These are phyloP conservation scores for Zaprionus nigranus DNA, from an alignment of 1,140 invertebrate species.

Conservation along the genomic window DNA sequence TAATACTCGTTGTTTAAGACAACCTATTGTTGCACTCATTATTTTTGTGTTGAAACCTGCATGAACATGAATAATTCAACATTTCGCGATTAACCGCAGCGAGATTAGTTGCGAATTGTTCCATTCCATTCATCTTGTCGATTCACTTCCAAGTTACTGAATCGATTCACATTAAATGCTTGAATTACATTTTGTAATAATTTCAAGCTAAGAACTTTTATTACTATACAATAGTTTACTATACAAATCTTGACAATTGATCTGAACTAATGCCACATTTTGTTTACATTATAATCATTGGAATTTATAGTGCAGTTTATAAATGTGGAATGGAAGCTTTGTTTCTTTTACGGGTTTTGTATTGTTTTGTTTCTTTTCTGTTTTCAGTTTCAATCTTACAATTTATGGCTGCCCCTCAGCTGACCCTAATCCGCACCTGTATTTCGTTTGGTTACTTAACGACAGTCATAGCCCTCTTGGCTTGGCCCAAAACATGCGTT, in stretches of 20 bases:
- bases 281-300: constrained; percentile 32
- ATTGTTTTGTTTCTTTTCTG: background rate
- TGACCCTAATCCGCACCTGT: constrained; percentile 81
- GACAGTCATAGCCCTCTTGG: background rate
- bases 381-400: constrained; percentile 44
- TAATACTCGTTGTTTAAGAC: no score
- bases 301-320: constrained; percentile 13
- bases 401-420: constrained; percentile 38
- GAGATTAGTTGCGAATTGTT: background rate
- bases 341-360: constrained; percentile 1
- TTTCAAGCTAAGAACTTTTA: no score
- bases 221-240: no score
- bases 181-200: background rate
- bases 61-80: background rate
- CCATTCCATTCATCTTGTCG: constrained; percentile 1
- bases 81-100: background rate
- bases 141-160: constrained; percentile 1
- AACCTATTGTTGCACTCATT: background rate
- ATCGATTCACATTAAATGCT: background rate
- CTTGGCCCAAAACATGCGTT: constrained; percentile 64
- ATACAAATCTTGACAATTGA: background rate
- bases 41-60: background rate
- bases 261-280: background rate
- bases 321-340: constrained; percentile 7
- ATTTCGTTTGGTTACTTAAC: constrained; percentile 48